Conservation (phyloP, 2,113 vertebrate species). For the Malurus alboscapulatus region DNA sequence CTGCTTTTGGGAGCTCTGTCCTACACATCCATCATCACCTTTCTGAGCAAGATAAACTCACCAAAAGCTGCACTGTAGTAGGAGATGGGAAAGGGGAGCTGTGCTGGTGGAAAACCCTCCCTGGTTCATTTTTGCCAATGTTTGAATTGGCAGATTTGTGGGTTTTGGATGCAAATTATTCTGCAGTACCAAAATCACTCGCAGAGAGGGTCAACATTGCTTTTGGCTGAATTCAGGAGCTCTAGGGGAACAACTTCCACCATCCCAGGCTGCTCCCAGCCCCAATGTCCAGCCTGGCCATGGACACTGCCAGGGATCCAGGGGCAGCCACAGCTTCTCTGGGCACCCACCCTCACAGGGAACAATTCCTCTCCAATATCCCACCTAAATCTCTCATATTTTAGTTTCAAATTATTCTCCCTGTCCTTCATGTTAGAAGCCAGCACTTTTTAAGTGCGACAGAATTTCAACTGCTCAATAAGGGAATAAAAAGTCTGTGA, state of each 20-base stretch:
- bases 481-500: neutral
- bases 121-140: neutral
- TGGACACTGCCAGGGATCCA: neutral
- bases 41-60: neutral
- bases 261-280: accelerated
- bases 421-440: neutral
- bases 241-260: neutral
- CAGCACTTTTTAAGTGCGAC: neutral
- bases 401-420: neutral
- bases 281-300: neutral
- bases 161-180: neutral
- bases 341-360: neutral
- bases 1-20: neutral
- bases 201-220: neutral
- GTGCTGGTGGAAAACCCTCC: neutral
- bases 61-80: neutral
- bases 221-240: neutral
- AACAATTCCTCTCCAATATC: neutral
- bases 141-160: neutral
- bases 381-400: neutral
- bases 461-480: neutral
- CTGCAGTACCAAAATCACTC: neutral
- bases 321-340: neutral
- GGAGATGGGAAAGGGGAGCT: neutral
- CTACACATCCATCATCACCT: neutral